Conservation (phyloP, 1,140 invertebrate genomes). For the Ectropis grisescens region DNA sequence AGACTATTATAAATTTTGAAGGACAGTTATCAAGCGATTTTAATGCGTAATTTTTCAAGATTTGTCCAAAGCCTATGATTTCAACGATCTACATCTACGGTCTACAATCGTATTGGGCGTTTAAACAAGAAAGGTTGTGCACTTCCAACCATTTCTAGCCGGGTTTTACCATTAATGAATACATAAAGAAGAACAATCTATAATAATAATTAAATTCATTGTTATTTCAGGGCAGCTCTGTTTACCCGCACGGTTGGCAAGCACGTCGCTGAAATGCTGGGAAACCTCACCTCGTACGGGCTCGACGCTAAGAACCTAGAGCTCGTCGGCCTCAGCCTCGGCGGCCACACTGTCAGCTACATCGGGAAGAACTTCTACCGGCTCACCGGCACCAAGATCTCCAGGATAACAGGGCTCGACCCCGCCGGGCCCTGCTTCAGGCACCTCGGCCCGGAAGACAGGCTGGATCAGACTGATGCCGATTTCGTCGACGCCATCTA, state of each 20-base stretch:
- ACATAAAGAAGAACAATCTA: too few relatives aligned
- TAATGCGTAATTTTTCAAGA: too few relatives aligned
- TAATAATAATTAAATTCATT: too few relatives aligned
- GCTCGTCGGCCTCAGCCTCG: conserved; percentile 42
- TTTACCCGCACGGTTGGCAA: conserved; percentile 34
- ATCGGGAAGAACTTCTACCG: conserved; percentile 38
- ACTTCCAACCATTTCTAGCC: too few relatives aligned
- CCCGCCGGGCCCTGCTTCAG: conserved; percentile 52
- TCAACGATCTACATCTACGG: too few relatives aligned
- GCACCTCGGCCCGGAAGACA: conserved; percentile 31
- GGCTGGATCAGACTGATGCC: conserved; percentile 39
- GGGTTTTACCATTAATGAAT: too few relatives aligned
- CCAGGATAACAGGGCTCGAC: conserved; percentile 41
- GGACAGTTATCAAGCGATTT: too few relatives aligned
- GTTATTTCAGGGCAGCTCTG: conserved; percentile 32
- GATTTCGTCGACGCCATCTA: conserved; percentile 72
- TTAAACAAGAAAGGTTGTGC: too few relatives aligned
- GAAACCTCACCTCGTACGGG: conserved; percentile 22
- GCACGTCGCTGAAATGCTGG: conserved; percentile 35
- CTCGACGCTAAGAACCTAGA: conserved; percentile 40
- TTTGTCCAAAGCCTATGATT: too few relatives aligned
- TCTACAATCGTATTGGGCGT: too few relatives aligned
- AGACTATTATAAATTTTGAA: too few relatives aligned
- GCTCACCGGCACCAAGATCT: conserved; percentile 40
- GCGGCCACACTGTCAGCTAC: conserved; percentile 40